Conservation (phyloP, 2,888 invertebrate species). For the Fragum sueziense region DNA sequence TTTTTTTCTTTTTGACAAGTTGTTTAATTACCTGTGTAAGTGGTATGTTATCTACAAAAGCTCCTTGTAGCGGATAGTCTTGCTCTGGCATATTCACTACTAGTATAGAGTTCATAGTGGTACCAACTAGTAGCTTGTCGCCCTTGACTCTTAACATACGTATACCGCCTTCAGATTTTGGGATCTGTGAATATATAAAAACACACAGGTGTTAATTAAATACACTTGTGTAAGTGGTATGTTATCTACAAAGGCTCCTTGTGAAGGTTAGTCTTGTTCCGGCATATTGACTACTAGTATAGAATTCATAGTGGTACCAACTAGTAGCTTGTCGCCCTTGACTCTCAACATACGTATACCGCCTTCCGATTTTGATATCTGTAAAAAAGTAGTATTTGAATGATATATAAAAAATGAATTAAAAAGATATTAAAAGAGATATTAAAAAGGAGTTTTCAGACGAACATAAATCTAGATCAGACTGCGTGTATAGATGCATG, state of each 20-base stretch:
- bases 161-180: slow-evolving; percentile 76
- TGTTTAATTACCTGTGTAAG: slow-evolving; percentile 71
- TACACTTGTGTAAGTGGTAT: slow-evolving; percentile 75
- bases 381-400: no score
- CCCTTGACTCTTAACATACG: slow-evolving; percentile 68
- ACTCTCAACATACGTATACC: slow-evolving; percentile 73
- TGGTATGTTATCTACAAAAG: slow-evolving; percentile 63
- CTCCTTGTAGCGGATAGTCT: slow-evolving; percentile 66
- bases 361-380: slow-evolving; percentile 77
- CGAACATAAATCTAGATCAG: no score
- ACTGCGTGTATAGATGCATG: no score
- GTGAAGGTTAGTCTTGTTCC: slow-evolving; percentile 61
- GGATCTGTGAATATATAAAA: slow-evolving; percentile 73
- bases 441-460: no score
- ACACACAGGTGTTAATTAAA: no score
- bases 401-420: no score
- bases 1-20: not conserved
- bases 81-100: slow-evolving; percentile 58
- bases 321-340: slow-evolving; percentile 66
- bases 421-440: no score
- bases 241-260: slow-evolving; percentile 64
- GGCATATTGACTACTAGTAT: slow-evolving; percentile 68
- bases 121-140: slow-evolving; percentile 74
- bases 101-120: slow-evolving; percentile 80
- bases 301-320: slow-evolving; percentile 80